Evolutionary conservation across 2,888 invertebrate species (phyloP).

Genomic region (Xestobium rufovillosum): DNA sequence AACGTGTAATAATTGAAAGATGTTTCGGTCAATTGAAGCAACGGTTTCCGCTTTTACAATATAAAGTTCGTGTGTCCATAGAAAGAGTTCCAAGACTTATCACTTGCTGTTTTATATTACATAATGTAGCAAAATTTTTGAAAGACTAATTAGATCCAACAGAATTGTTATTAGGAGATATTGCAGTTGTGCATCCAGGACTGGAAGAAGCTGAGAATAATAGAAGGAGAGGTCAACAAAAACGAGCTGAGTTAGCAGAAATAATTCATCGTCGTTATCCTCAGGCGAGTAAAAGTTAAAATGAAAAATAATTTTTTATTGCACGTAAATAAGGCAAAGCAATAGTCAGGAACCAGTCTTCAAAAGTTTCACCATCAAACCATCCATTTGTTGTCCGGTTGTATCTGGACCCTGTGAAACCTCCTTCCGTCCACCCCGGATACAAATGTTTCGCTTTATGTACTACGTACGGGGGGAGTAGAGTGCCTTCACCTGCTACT

Average conservation of each 20-base stretch:
- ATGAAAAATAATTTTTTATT: too few relatives aligned
- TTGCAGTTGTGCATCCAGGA: too few relatives aligned
- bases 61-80: conserved; percentile 11
- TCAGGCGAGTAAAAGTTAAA: too few relatives aligned
- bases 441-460: conserved; percentile 20
- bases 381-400: conserved; percentile 18
- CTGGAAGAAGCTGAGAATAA: too few relatives aligned
- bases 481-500: conserved; percentile 16
- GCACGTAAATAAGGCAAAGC: conserved; percentile 8
- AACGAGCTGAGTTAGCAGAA: too few relatives aligned
- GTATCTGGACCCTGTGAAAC: conserved; percentile 15
- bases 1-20: conserved; percentile 10
- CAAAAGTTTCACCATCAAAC: conserved; percentile 16
- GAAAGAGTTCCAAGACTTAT: conserved; percentile 6
- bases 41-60: conserved; percentile 14
- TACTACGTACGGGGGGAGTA: conserved; percentile 19
- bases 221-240: too few relatives aligned
- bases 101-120: conserved; percentile 5
- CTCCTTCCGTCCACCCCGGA: conserved; percentile 17
- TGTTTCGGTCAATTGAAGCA: conserved; percentile 13
- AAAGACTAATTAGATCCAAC: too few relatives aligned
- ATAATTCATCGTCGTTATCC: too few relatives aligned
- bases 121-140: conserved; percentile 10
- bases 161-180: too few relatives aligned
- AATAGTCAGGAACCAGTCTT: conserved; percentile 16